Percentiles rank a stretch among this genome's conserved stretches.
phyloP scores from a whole-genome alignment of 2,888 invertebrate species.

The Chaetogeoica ovagalla region DNA sequence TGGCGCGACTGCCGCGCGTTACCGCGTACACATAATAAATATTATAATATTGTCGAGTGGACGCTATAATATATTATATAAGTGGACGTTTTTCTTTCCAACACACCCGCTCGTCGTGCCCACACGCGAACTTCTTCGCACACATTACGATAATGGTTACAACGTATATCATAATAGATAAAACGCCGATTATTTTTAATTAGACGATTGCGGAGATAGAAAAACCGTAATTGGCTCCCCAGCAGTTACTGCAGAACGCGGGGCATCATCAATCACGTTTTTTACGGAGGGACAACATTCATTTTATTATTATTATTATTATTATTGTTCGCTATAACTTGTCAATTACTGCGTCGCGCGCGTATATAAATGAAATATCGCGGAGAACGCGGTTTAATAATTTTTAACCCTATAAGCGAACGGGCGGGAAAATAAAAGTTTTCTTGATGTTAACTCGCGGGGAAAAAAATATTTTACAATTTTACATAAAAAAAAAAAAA shows the following conservation, averaged over 20 bases:
- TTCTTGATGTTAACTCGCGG: no score
- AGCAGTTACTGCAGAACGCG: not conserved
- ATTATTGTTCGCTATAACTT: conserved; percentile 1
- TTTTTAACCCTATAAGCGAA: conserved; percentile 8
- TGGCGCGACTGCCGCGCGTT: not conserved
- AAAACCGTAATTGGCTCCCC: conserved; percentile 30
- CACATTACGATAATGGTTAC: no score
- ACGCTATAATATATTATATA: not conserved
- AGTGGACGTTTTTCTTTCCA: not conserved
- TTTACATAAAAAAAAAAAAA: no score
- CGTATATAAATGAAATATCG: conserved; percentile 18
- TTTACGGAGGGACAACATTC: not conserved
- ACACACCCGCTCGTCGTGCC: no score
- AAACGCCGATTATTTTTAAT: no score
- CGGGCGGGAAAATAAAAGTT: no score
- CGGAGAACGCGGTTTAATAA: not conserved
- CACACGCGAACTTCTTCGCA: no score
- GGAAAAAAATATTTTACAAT: no score
- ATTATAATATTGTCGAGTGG: not conserved
- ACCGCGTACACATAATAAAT: no score
- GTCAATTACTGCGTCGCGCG: conserved; percentile 11
- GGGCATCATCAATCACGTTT: conserved; percentile 18
- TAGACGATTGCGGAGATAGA: no score
- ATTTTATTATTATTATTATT: conserved; percentile 8
- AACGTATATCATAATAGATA: no score